Evolutionary conservation across 2,888 invertebrate genomes (phyloP).

Genomic region (Yponomeuta evonymella): DNA sequence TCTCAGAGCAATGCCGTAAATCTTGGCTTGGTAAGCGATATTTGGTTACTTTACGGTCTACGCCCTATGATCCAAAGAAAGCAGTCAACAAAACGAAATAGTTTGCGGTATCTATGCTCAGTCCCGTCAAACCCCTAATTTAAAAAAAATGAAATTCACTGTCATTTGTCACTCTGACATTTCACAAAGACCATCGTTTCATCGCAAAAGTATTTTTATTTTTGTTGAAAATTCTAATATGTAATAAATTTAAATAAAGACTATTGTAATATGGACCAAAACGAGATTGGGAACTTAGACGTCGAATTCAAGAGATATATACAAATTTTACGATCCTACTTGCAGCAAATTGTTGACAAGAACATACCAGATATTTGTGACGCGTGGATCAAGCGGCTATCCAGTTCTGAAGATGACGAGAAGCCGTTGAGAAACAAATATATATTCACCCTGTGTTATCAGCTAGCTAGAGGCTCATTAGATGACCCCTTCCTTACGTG

Average conservation of each 20-base stretch:
- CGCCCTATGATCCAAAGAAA: too few species aligned
- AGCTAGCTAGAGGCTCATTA: slow-evolving; percentile 51
- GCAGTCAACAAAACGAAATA: too few species aligned
- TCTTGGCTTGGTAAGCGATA: too few species aligned
- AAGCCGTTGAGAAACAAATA: slow-evolving; percentile 56
- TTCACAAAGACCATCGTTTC: background rate
- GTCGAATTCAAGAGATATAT: slow-evolving; percentile 56
- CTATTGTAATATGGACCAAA: slow-evolving; percentile 40
- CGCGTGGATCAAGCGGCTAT: slow-evolving; percentile 58
- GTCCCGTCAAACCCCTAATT: background rate
- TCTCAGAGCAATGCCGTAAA: too few species aligned
- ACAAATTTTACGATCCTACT: slow-evolving; percentile 53
- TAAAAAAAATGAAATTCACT: background rate
- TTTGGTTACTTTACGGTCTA: too few species aligned
- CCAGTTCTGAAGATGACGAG: slow-evolving; percentile 42
- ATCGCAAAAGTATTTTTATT: background rate
- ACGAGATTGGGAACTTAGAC: slow-evolving; percentile 41
- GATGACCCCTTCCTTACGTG: slow-evolving; percentile 47
- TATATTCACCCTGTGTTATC: slow-evolving; percentile 54
- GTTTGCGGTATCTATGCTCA: too few species aligned
- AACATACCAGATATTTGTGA: slow-evolving; percentile 50
- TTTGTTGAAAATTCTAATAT: slow-evolving; percentile 1
- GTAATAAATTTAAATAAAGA: background rate
- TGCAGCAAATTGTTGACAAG: slow-evolving; percentile 45
- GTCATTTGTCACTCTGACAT: background rate